Base-by-base conservation (phyloP, 2,888 invertebrate species). In the Dione juno region DNA sequence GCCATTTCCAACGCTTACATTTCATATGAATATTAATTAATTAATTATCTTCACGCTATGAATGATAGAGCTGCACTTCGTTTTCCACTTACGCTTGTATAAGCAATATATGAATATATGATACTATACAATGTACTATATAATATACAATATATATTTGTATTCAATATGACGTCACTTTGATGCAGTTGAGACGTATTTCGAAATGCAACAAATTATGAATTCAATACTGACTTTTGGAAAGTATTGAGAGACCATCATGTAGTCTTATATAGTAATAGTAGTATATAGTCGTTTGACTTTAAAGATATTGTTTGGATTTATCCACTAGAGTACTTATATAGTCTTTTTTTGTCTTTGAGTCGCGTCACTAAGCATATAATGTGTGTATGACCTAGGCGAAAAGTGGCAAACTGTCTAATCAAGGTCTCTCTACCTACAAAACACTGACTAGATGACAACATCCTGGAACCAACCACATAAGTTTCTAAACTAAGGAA, bases 61-160 rank as follows among this genome's bases (percentile, higher is more conserved):
- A 16, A 57, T 57, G 9, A 16, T 37, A 16, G 35, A 40, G n/a
- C 11, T 37, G 57, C 37, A 40, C 57, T 16, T 37, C 16, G 57
- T 40, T 57, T 57, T 19, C 57, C 57, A 13, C 16, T 37, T 37
- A 57, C 57, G 37, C 37, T 57, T 57, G 16, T 57, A 40, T 40
- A 37, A 57, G 37, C 57, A 57, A 57, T 57, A 40, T 37, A 37
- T n/a, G n/a, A n/a, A n/a, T n/a, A n/a, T n/a, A n/a, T n/a, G n/a
- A n/a, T n/a, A n/a, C n/a, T n/a, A n/a, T n/a, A n/a, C n/a, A n/a
- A n/a, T n/a, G n/a, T n/a, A n/a, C n/a, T n/a, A n/a, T n/a, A n/a
- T n/a, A n/a, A n/a, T n/a, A n/a, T n/a, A n/a, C n/a, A n/a, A n/a
- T n/a, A 40, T 57, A 57, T 11, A 7, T 50, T 57, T 40, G 37